A percentile compares a stretch with the other conserved stretches of the same genome.
phyloP scores from a whole-genome alignment of 2,113 vertebrate species.

The Stercorarius parasiticus region DNA sequence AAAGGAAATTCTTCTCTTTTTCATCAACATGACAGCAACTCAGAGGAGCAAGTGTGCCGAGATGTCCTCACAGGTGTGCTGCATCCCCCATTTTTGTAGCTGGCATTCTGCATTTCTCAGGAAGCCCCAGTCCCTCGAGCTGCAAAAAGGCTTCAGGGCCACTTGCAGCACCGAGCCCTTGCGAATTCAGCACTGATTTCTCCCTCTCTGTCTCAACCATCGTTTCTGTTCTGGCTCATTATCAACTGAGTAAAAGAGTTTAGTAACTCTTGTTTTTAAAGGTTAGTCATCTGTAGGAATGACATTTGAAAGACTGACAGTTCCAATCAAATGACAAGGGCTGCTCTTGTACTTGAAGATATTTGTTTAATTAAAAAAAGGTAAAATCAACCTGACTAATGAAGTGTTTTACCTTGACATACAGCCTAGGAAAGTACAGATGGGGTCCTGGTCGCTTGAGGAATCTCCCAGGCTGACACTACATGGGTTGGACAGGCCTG shows the following conservation, averaged over 20 bases:
- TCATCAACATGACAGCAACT: rapidly evolving
- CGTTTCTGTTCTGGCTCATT: neutral
- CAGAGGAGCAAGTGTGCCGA: neutral
- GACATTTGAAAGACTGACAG: conserved; percentile 49
- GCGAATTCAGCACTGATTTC: neutral
- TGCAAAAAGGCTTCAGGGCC: neutral
- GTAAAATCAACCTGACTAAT: neutral
- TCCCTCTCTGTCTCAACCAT: neutral
- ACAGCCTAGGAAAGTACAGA: neutral
- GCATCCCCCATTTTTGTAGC: rapidly evolving
- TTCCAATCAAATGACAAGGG: conserved; percentile 21
- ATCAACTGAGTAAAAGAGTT: neutral
- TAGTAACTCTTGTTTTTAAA: conserved; percentile 17
- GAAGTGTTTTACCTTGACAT: neutral
- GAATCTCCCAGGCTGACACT: neutral
- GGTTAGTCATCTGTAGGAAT: conserved; percentile 38
- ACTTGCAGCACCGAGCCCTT: neutral
- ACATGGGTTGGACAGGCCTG: neutral
- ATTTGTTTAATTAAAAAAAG: neutral
- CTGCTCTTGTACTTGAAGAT: neutral
- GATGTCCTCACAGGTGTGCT: neutral
- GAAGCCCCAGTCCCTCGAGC: neutral
- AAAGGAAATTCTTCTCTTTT: neutral
- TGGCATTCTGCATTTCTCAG: neutral
- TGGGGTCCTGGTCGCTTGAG: neutral